Percentiles rank a stretch among this genome's conserved stretches.
phyloP scores from a whole-genome alignment of 1,140 invertebrate species.

The Drosophila nannoptera region DNA sequence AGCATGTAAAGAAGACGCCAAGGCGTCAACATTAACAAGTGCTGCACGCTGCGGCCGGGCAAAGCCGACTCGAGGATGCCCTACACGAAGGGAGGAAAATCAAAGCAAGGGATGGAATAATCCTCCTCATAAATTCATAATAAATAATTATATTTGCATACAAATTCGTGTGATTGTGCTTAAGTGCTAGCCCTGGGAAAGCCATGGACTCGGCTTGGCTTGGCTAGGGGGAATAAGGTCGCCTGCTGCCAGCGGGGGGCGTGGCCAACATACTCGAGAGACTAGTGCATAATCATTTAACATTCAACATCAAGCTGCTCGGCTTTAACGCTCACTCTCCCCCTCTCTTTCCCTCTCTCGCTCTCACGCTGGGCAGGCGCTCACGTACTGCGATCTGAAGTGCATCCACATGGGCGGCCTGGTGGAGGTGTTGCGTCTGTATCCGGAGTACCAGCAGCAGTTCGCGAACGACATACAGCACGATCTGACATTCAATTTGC shows the following conservation, averaged over 20 bases:
- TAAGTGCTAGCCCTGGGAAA: not conserved
- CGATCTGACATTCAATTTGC: constrained; percentile 95
- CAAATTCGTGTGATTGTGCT: too few relatives aligned
- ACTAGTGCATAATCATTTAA: constrained; percentile 67
- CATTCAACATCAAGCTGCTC: constrained; percentile 35
- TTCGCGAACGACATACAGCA: constrained; percentile 96
- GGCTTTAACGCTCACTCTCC: constrained; percentile 1
- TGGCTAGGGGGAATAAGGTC: not conserved
- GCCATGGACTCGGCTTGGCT: not conserved
- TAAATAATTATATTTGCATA: too few relatives aligned
- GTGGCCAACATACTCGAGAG: constrained; percentile 16
- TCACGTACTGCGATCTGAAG: constrained; percentile 97
- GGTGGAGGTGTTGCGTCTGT: constrained; percentile 92
- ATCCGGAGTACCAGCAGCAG: constrained; percentile 95
- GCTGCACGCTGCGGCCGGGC: not conserved
- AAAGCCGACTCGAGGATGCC: constrained; percentile 15
- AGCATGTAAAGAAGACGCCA: constrained; percentile 60
- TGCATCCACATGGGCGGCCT: constrained; percentile 94
- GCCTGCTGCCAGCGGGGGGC: constrained; percentile 4
- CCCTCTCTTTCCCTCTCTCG: too few relatives aligned
- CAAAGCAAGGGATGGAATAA: not conserved
- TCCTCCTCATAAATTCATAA: not conserved
- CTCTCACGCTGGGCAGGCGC: constrained; percentile 81
- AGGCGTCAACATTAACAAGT: constrained; percentile 58
- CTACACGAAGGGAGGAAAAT: not conserved